Percentiles rank a stretch among this genome's conserved stretches.
Evolutionary conservation across 2,888 invertebrate genomes (phyloP).

Genomic region (Phaedon cochleariae): DNA sequence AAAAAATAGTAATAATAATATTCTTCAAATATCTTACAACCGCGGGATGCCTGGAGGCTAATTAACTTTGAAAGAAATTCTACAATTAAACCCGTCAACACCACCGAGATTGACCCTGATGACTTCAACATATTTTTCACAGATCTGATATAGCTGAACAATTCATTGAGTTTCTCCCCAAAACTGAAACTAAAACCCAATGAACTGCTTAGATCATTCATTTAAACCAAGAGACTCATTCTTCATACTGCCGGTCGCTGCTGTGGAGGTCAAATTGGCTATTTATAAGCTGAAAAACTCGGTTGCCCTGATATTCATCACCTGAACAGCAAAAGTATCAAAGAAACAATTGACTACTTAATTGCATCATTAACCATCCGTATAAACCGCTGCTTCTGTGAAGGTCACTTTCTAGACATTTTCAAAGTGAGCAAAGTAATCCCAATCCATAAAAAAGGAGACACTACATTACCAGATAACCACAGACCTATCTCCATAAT

Average conservation of each 20-base stretch:
- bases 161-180: constrained; percentile 9
- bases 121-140: constrained; percentile 9
- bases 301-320: not conserved
- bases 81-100: not conserved
- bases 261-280: constrained; percentile 3
- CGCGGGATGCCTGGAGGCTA: constrained; percentile 11
- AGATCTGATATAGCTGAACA: constrained; percentile 6
- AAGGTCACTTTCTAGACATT: not conserved
- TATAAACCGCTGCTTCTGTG: constrained; percentile 4
- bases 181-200: not conserved
- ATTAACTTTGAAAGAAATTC: constrained; percentile 4
- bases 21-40: not conserved
- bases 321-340: not conserved
- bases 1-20: constrained; percentile 6
- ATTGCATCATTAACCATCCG: not conserved
- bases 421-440: not conserved
- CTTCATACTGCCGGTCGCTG: not conserved
- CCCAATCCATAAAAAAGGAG: not conserved
- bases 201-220: not conserved
- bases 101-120: constrained; percentile 1
- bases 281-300: constrained; percentile 4
- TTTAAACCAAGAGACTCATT: not conserved
- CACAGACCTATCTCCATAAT: too few species aligned
- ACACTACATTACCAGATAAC: not conserved
- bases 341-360: not conserved